phyloP scores from a whole-genome alignment of 2,113 vertebrate genomes.

The Gobiocypris rarus region DNA sequence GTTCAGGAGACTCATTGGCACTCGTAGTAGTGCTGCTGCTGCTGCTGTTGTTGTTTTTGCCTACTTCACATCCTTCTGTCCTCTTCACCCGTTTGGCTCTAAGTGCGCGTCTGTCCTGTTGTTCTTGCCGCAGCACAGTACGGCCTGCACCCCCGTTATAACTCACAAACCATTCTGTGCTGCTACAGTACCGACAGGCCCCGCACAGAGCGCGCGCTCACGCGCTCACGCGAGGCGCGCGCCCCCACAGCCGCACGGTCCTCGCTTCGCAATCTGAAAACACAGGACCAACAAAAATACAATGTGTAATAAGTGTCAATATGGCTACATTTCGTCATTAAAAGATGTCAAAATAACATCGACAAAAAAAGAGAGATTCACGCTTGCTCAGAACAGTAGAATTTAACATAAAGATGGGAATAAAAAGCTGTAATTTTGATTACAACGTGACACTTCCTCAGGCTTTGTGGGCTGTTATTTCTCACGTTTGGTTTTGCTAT shows the following conservation, averaged over 20 bases:
- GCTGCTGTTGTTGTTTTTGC: constrained; percentile 32
- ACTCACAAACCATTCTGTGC: constrained; percentile 95
- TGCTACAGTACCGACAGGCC: constrained; percentile 88
- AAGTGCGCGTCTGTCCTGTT: constrained; percentile 75
- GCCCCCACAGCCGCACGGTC: background rate
- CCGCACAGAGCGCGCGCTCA: constrained; percentile 18
- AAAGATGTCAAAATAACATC: background rate
- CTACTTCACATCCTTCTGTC: constrained; percentile 38
- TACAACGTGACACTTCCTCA: background rate
- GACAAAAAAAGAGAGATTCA: background rate
- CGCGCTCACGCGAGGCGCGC: constrained; percentile 10
- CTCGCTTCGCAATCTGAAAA: constrained; percentile 25
- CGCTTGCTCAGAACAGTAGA: background rate
- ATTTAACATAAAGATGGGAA: background rate
- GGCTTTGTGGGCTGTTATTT: background rate
- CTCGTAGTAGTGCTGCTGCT: background rate
- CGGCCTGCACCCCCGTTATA: constrained; percentile 88
- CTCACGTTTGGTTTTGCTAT: background rate
- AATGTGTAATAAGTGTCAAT: background rate
- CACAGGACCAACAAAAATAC: constrained; percentile 7
- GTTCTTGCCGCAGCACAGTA: constrained; percentile 92
- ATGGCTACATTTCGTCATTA: background rate
- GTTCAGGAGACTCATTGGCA: constrained; percentile 36
- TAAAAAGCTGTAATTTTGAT: background rate
- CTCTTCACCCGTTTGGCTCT: constrained; percentile 4